These are phyloP conservation scores for Enoplosus armatus DNA, from an alignment of 2,797 vertebrate species.

Conservation along the genomic window DNA sequence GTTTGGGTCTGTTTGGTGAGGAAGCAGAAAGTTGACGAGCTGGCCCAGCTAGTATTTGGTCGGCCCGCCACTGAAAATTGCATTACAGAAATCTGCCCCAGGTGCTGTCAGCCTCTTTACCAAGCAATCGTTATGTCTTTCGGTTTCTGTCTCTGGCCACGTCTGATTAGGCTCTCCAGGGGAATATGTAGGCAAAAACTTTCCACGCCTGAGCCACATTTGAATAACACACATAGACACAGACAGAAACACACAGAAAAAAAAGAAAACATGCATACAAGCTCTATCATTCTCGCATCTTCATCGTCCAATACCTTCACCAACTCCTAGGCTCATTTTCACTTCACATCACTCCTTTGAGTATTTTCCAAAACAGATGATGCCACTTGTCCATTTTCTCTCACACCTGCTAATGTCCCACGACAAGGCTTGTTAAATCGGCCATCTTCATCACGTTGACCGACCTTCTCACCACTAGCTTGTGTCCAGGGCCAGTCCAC, in stretches of 20 bases:
- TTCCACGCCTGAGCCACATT: constrained; percentile 43
- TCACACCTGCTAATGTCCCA: constrained; percentile 18
- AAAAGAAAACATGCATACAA: constrained; percentile 8
- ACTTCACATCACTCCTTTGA: constrained; percentile 36
- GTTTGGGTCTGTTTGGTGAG: constrained; percentile 63
- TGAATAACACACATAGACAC: constrained; percentile 50
- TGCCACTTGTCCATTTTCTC: constrained; percentile 27
- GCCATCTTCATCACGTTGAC: background rate
- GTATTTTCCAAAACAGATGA: constrained; percentile 40
- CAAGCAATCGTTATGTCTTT: constrained; percentile 59
- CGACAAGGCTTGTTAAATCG: constrained; percentile 40
- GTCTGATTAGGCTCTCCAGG: constrained; percentile 69
- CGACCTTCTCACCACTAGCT: constrained; percentile 23
- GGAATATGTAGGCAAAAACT: constrained; percentile 65
- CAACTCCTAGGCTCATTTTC: constrained; percentile 26
- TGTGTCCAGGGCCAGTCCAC: constrained; percentile 20
- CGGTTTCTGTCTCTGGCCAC: constrained; percentile 59
- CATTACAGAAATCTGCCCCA: constrained; percentile 71
- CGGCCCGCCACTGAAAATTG: constrained; percentile 59
- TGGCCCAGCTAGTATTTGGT: constrained; percentile 66
- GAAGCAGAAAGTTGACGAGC: constrained; percentile 55
- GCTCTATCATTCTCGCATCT: constrained; percentile 7
- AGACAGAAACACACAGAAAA: constrained; percentile 15
- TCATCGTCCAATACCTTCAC: constrained; percentile 37
- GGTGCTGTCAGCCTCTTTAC: constrained; percentile 75